Evolutionary conservation across 2,113 vertebrate genomes (phyloP).

Genomic region (Scomber colias): DNA sequence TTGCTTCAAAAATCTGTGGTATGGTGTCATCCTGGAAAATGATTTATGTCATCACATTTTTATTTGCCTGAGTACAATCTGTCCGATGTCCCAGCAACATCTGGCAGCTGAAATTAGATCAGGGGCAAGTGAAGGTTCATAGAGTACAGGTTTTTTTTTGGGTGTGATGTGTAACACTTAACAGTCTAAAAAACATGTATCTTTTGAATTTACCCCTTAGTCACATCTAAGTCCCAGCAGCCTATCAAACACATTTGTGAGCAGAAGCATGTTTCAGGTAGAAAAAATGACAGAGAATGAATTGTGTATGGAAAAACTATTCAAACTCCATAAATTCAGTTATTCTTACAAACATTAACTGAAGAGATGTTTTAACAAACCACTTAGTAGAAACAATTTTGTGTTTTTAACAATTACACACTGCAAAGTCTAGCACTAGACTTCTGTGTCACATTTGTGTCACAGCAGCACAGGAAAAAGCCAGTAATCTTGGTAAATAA

Average conservation of each 20-base stretch:
- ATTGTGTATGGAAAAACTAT: neutral
- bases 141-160: constrained; percentile 39
- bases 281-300: neutral
- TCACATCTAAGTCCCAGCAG: neutral
- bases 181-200: neutral
- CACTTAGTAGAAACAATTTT: neutral
- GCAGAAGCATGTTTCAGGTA: neutral
- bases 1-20: neutral
- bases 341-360: neutral
- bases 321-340: neutral
- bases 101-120: constrained; percentile 62
- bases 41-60: constrained; percentile 57
- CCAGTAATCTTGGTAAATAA: too few relatives aligned
- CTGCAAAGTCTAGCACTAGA: neutral
- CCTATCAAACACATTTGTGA: neutral
- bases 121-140: constrained; percentile 38
- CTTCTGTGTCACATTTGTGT: too few relatives aligned
- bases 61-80: constrained; percentile 60
- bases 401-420: neutral
- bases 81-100: constrained; percentile 56
- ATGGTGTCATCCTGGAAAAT: constrained; percentile 34
- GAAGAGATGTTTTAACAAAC: neutral
- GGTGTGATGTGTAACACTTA: constrained; percentile 24
- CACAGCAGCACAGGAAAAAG: too few relatives aligned
- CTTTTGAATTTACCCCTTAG: constrained; percentile 1